A percentile compares a stretch with the other conserved stretches of the same genome.
These are phyloP conservation scores for Aphis gossypii DNA, from an alignment of 1,140 invertebrate genomes.

Conservation along the genomic window DNA sequence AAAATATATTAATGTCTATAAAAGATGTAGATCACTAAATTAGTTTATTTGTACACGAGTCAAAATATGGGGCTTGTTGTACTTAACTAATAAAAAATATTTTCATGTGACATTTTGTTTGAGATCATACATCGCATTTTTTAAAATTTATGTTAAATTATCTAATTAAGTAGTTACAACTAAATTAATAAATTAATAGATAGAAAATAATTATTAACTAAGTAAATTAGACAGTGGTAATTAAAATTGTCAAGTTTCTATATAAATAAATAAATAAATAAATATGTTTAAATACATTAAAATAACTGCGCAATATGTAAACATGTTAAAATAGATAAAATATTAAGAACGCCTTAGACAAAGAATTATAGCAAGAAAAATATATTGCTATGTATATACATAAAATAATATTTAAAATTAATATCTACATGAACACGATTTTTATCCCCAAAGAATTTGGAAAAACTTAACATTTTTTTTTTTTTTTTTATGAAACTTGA, in stretches of 20 bases:
- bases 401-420: background rate
- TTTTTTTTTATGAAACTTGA: background rate
- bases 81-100: background rate
- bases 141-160: conserved; percentile 16
- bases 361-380: background rate
- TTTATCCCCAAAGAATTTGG: background rate
- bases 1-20: background rate
- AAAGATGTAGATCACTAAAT: background rate
- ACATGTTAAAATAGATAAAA: conserved; percentile 5
- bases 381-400: conserved; percentile 19
- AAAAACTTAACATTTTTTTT: background rate
- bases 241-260: conserved; percentile 44
- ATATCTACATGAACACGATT: conserved; percentile 33
- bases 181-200: background rate
- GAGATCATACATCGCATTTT: conserved; percentile 37
- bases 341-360: conserved; percentile 9
- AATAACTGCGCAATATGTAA: background rate
- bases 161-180: conserved; percentile 35
- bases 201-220: conserved; percentile 17
- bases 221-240: conserved; percentile 55
- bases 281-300: background rate
- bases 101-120: background rate
- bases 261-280: background rate
- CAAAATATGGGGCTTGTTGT: background rate
- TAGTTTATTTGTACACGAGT: background rate